A percentile compares a stretch with the other conserved stretches of the same genome.
Evolutionary conservation across 2,797 vertebrate species (phyloP).

Genomic region (Tarsius wallacei): DNA sequence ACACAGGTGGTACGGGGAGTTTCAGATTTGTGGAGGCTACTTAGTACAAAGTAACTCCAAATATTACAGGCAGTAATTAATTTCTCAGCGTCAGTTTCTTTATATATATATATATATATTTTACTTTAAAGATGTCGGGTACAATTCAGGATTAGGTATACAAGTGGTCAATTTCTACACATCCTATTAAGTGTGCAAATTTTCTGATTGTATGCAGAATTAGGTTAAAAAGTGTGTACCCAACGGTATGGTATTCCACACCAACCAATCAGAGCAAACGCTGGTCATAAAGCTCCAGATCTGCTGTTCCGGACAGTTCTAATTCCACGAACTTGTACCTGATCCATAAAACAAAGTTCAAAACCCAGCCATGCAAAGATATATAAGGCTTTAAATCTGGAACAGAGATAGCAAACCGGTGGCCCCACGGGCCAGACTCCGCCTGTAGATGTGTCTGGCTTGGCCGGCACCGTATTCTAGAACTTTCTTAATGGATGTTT

Average conservation of each 20-base stretch:
- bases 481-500: background rate
- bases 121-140: no score
- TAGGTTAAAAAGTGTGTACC: background rate
- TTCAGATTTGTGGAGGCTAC: background rate
- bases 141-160: no score
- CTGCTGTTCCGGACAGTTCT: background rate
- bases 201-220: background rate
- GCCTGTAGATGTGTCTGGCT: background rate
- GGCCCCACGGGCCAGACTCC: background rate
- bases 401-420: background rate
- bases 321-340: no score
- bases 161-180: background rate
- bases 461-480: background rate
- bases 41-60: background rate
- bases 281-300: background rate
- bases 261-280: background rate
- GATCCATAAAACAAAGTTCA: background rate
- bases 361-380: fast-evolving
- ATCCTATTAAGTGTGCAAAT: background rate
- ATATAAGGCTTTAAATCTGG: fast-evolving
- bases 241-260: no score
- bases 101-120: no score
- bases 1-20: background rate
- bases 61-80: background rate
- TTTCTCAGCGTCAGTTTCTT: background rate